A percentile compares a stretch with the other conserved stretches of the same genome.
phyloP scores from a whole-genome alignment of 1,140 invertebrate genomes.

The Sinonovacula constricta region DNA sequence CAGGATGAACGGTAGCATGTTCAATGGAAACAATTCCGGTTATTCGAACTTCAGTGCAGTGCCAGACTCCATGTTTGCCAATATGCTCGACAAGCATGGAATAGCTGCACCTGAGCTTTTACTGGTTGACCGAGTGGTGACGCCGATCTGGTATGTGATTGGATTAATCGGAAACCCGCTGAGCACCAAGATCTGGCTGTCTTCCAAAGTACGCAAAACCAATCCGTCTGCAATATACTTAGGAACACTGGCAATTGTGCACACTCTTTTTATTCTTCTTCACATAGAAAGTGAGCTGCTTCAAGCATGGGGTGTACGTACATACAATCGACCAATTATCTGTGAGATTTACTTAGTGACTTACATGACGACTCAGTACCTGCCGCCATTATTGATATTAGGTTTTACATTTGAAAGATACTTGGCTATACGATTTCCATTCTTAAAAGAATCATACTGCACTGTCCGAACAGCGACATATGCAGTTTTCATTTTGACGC shows the following conservation, averaged over 20 bases:
- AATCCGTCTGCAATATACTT: conserved; percentile 76
- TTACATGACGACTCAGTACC: conserved; percentile 56
- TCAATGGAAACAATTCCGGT: no score
- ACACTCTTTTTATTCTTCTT: conserved; percentile 68
- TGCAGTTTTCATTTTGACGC: conserved; percentile 77
- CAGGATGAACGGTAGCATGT: no score
- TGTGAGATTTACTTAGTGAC: conserved; percentile 60
- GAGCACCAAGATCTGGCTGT: conserved; percentile 71
- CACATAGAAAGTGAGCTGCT: conserved; percentile 65
- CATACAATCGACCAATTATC: conserved; percentile 44
- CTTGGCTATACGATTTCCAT: conserved; percentile 88
- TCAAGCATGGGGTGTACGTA: conserved; percentile 60
- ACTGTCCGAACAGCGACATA: conserved; percentile 86
- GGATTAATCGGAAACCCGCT: conserved; percentile 72
- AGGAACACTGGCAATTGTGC: conserved; percentile 68
- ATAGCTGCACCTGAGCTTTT: conserved; percentile 55
- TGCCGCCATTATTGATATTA: conserved; percentile 74
- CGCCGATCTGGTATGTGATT: conserved; percentile 70
- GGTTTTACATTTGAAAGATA: conserved; percentile 92
- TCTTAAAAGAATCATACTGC: conserved; percentile 86
- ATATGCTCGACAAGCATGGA: conserved; percentile 9
- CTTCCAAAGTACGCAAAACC: conserved; percentile 62
- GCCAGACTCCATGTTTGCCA: no score
- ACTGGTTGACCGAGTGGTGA: conserved; percentile 61
- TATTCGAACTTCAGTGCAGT: no score